Percentiles rank a stretch among this genome's conserved stretches.
Evolutionary conservation across 2,797 vertebrate genomes (phyloP).

Genomic region (Melanotaenia nigrans): DNA sequence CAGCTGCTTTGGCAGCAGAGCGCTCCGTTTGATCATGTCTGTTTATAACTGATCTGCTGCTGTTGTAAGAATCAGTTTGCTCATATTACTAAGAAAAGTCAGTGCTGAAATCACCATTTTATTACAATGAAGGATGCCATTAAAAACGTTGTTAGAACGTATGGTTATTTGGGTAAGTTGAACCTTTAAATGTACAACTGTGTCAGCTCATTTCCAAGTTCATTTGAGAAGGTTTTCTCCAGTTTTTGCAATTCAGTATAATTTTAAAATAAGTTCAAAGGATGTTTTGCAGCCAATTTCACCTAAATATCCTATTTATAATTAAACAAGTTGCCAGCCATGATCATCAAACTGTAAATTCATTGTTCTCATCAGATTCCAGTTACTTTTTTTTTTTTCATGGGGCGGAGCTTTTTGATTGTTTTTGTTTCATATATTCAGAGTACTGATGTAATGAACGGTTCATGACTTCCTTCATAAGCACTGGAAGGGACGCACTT

Average conservation of each 20-base stretch:
- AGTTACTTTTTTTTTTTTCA: constrained; percentile 8
- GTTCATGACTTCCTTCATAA: constrained; percentile 55
- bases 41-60: constrained; percentile 36
- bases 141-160: constrained; percentile 4
- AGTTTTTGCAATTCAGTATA: background rate
- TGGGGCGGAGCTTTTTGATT: constrained; percentile 28
- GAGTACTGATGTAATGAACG: constrained; percentile 42
- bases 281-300: background rate
- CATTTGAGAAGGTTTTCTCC: constrained; percentile 4
- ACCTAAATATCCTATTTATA: background rate
- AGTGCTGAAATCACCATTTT: background rate
- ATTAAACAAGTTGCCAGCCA: background rate
- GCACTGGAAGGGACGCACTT: constrained; percentile 51
- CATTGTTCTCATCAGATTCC: constrained; percentile 21
- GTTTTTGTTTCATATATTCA: constrained; percentile 37
- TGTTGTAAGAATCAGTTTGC: constrained; percentile 26
- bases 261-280: background rate
- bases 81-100: constrained; percentile 6
- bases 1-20: background rate
- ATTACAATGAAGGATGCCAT: background rate
- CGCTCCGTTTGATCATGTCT: constrained; percentile 30
- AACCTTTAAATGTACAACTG: constrained; percentile 22
- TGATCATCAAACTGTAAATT: constrained; percentile 29
- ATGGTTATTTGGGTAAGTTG: constrained; percentile 22
- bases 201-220: background rate